Percentiles rank a stretch among this genome's conserved stretches.
Conservation (phyloP, 2,888 invertebrate species). For the Alcis repandata region DNA sequence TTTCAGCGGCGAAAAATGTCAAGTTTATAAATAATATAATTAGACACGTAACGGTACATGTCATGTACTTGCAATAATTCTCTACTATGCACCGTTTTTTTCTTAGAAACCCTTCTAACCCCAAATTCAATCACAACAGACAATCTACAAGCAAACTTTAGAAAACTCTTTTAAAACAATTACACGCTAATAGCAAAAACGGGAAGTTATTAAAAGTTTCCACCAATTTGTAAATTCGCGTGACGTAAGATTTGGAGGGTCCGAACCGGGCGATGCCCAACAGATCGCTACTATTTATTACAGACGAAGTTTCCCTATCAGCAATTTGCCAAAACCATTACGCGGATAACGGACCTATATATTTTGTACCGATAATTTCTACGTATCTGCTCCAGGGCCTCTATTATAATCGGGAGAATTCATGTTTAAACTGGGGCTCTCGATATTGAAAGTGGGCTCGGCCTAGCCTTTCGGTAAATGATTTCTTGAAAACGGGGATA, state of each 20-base stretch:
- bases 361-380: slow-evolving; percentile 47
- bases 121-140: slow-evolving; percentile 16
- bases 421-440: slow-evolving; percentile 6
- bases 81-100: not conserved
- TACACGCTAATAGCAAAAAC: slow-evolving; percentile 31
- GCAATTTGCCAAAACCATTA: slow-evolving; percentile 75
- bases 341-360: slow-evolving; percentile 62
- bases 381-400: slow-evolving; percentile 39
- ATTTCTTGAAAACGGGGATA: slow-evolving; percentile 6
- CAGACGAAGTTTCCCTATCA: slow-evolving; percentile 74
- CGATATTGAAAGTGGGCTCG: slow-evolving; percentile 26
- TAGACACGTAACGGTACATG: not conserved
- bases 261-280: slow-evolving; percentile 54
- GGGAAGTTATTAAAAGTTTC: slow-evolving; percentile 55
- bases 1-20: no score
- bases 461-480: not conserved
- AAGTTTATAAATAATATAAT: not conserved
- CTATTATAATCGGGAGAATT: slow-evolving; percentile 33
- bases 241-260: slow-evolving; percentile 54
- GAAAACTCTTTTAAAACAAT: slow-evolving; percentile 40
- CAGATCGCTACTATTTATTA: slow-evolving; percentile 78
- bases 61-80: not conserved
- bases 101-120: no score
- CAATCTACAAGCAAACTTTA: slow-evolving; percentile 36
- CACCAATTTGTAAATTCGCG: slow-evolving; percentile 43